Evolutionary conservation across 2,113 vertebrate genomes (phyloP), one percentile per base, ranked within the genome.

Genomic region (Cephalopterus ornatus): DNA sequence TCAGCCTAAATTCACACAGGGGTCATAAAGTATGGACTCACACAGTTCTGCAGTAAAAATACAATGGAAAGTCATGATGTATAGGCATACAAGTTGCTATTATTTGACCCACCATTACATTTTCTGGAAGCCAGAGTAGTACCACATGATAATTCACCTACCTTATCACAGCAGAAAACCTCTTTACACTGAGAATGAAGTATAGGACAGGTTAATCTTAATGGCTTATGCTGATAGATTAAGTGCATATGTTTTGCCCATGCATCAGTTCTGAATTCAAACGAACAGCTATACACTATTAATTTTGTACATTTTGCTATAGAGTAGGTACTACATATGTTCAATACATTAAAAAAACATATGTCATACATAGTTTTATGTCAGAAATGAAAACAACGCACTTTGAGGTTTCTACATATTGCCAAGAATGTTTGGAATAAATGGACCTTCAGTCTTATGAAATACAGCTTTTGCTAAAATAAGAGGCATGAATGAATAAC

Each of bases 371-470:
- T 58, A 35, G 8, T 58, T 88, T 94, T 93, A 52, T 92, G 74
- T 89, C 83, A 95, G 76, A 96, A 96, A 87, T 82, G 37, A 86
- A 95, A 93, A 90, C 88, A 87, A 72, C 53, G 56, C 66, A 49
- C 72, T 88, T 65, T 72, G 73, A 91, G 74, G 66, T 93, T 93
- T 81, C 83, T 78, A 46, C 19, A 46, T 74, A 33, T 59, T 94
- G 79, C 72, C 92, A 95, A 75, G 65, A 87, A 91, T 71, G 47
- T 78, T 86, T 52, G 77, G 44, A 85, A 94, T 77, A 93, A 91
- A 88, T 56, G 41, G 65, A 44, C 68, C 5, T 89, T 93, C 76
- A 65, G 32, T 74, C 37, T 75, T 65, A 78, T 41, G 62, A 93
- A 95, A 94, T 59, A 90, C 2, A 65, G 61, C 20, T 62, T 95